Percentiles rank a stretch among this genome's conserved stretches.
phyloP scores from a whole-genome alignment of 2,888 invertebrate genomes.

The Beris chalybata region DNA sequence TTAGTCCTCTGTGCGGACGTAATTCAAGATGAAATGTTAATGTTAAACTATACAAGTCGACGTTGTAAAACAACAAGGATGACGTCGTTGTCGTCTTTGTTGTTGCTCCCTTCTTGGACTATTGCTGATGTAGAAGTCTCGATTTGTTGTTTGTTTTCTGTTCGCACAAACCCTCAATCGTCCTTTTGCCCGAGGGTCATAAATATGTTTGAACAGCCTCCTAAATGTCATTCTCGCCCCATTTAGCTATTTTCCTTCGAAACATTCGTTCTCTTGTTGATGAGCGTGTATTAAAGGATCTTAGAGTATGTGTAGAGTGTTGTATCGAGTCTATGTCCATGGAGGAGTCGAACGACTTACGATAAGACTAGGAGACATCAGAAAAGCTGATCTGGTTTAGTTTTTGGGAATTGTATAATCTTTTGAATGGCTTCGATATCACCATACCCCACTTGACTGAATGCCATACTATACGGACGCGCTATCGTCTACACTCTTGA shows the following conservation, averaged over 20 bases:
- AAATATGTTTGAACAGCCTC: slow-evolving; percentile 40
- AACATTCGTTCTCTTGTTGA: slow-evolving; percentile 31
- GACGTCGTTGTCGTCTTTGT: slow-evolving; percentile 6
- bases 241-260: slow-evolving; percentile 37
- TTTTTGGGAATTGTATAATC: slow-evolving; percentile 38
- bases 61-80: slow-evolving; percentile 20
- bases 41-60: slow-evolving; percentile 6
- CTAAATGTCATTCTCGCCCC: slow-evolving; percentile 39
- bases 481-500: too few relatives aligned
- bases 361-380: slow-evolving; percentile 33
- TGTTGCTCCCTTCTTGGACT: slow-evolving; percentile 31
- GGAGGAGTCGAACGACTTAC: slow-evolving; percentile 34
- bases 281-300: slow-evolving; percentile 29
- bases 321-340: slow-evolving; percentile 3
- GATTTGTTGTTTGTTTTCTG: slow-evolving; percentile 29
- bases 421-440: slow-evolving; percentile 36
- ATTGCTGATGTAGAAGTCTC: slow-evolving; percentile 39
- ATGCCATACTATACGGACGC: too few relatives aligned
- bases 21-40: slow-evolving; percentile 24
- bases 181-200: slow-evolving; percentile 34
- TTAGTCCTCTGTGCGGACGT: neutral
- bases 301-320: neutral
- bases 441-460: slow-evolving; percentile 22
- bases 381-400: slow-evolving; percentile 39
- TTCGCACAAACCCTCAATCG: slow-evolving; percentile 19